A percentile compares a stretch with the other conserved stretches of the same genome.
These are phyloP conservation scores for Agapornis canus DNA, from an alignment of 2,797 vertebrate species.

Conservation along the genomic window DNA sequence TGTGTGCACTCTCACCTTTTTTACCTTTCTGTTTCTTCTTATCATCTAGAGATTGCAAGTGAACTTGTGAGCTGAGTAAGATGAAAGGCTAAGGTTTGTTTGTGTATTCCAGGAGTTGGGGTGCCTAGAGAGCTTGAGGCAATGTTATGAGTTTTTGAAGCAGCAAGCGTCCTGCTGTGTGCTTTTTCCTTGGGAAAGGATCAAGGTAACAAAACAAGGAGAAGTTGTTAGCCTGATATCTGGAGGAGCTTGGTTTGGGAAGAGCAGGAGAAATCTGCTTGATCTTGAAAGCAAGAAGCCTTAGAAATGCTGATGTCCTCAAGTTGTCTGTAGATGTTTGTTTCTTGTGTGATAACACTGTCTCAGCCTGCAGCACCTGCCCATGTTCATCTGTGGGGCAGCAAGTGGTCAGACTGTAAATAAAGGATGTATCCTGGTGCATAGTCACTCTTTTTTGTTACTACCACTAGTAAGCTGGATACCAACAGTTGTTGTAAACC, in stretches of 20 bases:
- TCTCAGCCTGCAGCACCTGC: accelerated
- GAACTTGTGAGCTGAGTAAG: neutral
- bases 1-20: neutral
- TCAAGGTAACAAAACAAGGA: neutral
- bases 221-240: neutral
- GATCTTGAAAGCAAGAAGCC: neutral
- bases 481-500: neutral
- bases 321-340: neutral
- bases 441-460: neutral
- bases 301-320: neutral
- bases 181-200: neutral
- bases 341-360: neutral
- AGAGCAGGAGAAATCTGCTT: neutral
- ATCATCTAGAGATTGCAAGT: neutral
- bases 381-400: accelerated
- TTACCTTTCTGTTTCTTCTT: neutral
- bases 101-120: neutral
- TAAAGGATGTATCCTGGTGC: neutral
- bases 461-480: neutral
- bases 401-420: neutral
- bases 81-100: neutral
- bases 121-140: neutral
- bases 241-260: neutral
- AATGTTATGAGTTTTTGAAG: neutral
- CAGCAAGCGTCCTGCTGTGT: neutral